Percentiles rank a stretch among this genome's conserved stretches.
These are phyloP conservation scores for Chascanopsetta lugubris DNA, from an alignment of 2,113 vertebrate species.

Conservation along the genomic window DNA sequence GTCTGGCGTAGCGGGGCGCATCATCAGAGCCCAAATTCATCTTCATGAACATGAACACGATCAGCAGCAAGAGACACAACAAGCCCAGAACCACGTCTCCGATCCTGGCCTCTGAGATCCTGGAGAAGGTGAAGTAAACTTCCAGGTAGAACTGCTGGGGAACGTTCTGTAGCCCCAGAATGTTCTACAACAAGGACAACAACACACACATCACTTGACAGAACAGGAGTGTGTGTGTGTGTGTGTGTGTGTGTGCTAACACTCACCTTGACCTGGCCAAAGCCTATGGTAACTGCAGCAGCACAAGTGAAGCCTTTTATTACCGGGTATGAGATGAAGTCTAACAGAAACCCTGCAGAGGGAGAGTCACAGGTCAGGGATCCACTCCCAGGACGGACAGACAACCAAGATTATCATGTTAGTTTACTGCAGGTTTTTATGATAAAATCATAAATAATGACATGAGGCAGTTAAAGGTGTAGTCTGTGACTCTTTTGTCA, in stretches of 20 bases:
- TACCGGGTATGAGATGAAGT: slow-evolving; percentile 94
- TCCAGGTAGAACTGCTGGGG: slow-evolving; percentile 90
- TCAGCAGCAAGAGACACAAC: slow-evolving; percentile 81
- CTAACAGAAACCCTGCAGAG: slow-evolving; percentile 89
- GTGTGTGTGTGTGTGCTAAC: background rate
- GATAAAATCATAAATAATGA: too few species aligned
- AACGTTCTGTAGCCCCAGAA: slow-evolving; percentile 87
- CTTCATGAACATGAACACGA: slow-evolving; percentile 84
- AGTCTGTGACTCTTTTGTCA: too few species aligned
- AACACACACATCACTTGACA: too few species aligned
- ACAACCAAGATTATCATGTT: too few species aligned
- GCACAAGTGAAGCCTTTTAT: slow-evolving; percentile 96
- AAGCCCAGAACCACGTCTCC: slow-evolving; percentile 88
- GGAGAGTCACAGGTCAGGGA: too few species aligned
- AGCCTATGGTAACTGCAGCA: slow-evolving; percentile 91
- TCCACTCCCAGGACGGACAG: too few species aligned
- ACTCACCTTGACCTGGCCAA: slow-evolving; percentile 93
- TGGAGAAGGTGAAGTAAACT: slow-evolving; percentile 87
- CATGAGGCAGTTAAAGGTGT: background rate
- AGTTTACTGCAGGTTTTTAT: too few species aligned
- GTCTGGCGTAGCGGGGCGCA: slow-evolving; percentile 35
- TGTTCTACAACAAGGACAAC: slow-evolving; percentile 81
- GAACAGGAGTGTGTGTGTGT: background rate
- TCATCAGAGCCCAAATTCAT: slow-evolving; percentile 47
- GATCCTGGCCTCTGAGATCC: slow-evolving; percentile 84